Evolutionary conservation across 2,888 invertebrate genomes (phyloP), one percentile per base, ranked within the genome.

Genomic region (Ganaspis brasiliensis): DNA sequence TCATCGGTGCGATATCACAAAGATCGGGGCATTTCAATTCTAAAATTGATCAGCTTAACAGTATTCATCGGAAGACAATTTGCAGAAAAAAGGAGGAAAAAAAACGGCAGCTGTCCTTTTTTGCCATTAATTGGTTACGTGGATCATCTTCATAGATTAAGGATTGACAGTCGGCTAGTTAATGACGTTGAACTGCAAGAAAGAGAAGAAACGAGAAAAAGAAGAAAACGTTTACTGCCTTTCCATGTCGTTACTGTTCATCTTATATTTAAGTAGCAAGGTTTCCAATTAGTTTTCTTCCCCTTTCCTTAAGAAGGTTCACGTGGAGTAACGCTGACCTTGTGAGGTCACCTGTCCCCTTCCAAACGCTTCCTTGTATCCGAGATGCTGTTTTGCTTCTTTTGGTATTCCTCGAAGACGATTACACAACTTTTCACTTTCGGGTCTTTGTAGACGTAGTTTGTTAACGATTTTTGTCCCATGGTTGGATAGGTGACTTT

Each of bases 261-360:
- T 56, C 56, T 56, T 56, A 56, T 56, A 56, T 56, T 56, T 56
- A 56, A 56, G 56, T 56, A 56, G 56, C 56, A 24, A 56, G 56
- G 56, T 24, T 56, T 56, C 56, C 56, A 56, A 56, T 56, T 56
- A 56, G 56, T 24, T 56, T 56, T 14, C 56, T 56, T 24, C 56
- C 56, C 56, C 56, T 24, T 24, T 56, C 24, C 56, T 21, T 56
- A 14, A 24, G 24, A 24, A 56, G 56, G 24, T 56, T 21, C 14
- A 56, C 56, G 56, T 56, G 56, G 56, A 19, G 21, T 56, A 56
- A 21, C 21, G 24, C 56, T 56, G 56, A 56, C 56, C 56, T 56
- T 56, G 56, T 14, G 21, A 56, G 56, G 56, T 56, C 56, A 56
- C 56, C 56, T 56, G 24, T 56, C 56, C 56, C 24, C 24, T 56